Conservation (phyloP, 2,888 invertebrate species). For the Polyommatus icarus region DNA sequence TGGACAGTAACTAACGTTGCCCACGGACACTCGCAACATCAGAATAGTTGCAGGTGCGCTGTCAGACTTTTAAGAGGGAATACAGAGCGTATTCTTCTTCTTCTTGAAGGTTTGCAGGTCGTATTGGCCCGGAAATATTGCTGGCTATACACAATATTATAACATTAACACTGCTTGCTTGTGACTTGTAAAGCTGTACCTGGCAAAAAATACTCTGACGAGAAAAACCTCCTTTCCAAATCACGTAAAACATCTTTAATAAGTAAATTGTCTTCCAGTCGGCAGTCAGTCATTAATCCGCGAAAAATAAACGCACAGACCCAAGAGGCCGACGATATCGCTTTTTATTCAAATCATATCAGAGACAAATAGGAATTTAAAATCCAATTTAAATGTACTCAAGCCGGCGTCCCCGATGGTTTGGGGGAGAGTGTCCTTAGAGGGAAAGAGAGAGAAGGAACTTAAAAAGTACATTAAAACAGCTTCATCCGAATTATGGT, state of each 20-base stretch:
- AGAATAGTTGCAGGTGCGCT: too few species aligned
- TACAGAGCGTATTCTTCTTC: too few species aligned
- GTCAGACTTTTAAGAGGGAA: too few species aligned
- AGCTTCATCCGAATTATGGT: conserved; percentile 1
- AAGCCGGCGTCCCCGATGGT: conserved; percentile 39
- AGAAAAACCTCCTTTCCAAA: neutral
- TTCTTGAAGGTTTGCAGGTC: too few species aligned
- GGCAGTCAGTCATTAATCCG: neutral
- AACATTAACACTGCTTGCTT: too few species aligned
- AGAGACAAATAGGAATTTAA: conserved; percentile 48
- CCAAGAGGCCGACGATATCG: conserved; percentile 28
- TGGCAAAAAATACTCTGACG: too few species aligned
- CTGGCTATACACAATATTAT: too few species aligned
- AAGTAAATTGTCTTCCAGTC: neutral
- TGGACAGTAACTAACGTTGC: too few species aligned
- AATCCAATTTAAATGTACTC: conserved; percentile 48
- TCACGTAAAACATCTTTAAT: neutral
- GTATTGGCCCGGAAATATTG: too few species aligned
- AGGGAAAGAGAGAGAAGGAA: neutral
- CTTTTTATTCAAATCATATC: conserved; percentile 39
- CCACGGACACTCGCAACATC: too few species aligned
- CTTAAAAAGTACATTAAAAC: conserved; percentile 19
- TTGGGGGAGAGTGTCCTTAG: conserved; percentile 38
- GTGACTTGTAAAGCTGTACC: too few species aligned
- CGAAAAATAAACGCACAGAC: neutral